Evolutionary conservation across 2,113 vertebrate genomes (phyloP).

Genomic region (Tachysurus vachellii): DNA sequence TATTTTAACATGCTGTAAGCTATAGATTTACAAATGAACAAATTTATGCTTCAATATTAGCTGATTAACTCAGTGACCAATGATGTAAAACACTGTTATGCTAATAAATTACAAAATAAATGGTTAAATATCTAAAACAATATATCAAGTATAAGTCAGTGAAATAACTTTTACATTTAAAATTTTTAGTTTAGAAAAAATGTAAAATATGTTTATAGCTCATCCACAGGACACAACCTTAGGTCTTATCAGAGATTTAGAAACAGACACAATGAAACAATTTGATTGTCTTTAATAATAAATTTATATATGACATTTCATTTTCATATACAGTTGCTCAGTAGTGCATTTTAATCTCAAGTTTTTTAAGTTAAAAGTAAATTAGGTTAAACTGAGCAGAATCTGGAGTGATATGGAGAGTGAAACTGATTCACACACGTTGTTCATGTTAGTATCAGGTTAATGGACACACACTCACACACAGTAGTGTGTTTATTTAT

Average conservation of each 20-base stretch:
- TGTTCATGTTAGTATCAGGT: not conserved
- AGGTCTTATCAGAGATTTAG: not conserved
- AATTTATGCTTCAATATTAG: too few species aligned
- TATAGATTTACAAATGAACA: not conserved
- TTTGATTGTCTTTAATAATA: constrained; percentile 71
- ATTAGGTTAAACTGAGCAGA: not conserved
- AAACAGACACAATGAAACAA: constrained; percentile 55
- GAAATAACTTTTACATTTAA: not conserved
- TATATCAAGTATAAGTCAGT: not conserved
- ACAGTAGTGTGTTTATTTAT: not conserved
- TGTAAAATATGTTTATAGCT: not conserved
- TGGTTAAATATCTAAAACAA: not conserved
- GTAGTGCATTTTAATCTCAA: constrained; percentile 66
- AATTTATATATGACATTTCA: constrained; percentile 59
- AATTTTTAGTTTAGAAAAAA: not conserved
- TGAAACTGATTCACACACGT: not conserved
- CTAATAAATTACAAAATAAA: not conserved
- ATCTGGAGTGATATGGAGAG: not conserved
- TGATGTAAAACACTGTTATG: not conserved
- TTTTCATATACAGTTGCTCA: constrained; percentile 52
- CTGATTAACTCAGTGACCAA: not conserved
- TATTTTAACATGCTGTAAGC: not conserved
- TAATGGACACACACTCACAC: not conserved
- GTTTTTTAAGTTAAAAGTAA: not conserved
- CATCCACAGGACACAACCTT: not conserved